phyloP scores from a whole-genome alignment of 2,113 vertebrate genomes.

The Ceyx margarethae region DNA sequence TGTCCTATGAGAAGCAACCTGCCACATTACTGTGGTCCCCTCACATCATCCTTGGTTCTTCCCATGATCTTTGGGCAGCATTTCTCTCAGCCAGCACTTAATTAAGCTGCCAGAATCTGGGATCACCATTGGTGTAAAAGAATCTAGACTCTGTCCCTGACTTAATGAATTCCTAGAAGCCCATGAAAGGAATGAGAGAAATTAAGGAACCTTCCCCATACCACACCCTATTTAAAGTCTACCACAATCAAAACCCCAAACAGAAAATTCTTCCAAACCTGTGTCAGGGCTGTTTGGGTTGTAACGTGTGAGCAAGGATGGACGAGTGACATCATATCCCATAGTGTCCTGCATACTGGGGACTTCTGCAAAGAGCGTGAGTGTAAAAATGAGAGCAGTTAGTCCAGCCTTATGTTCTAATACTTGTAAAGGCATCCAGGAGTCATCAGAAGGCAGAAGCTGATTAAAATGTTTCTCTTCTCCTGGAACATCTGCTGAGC shows the following conservation, averaged over 20 bases:
- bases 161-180: not conserved
- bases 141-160: not conserved
- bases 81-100: not conserved
- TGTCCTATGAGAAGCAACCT: not conserved
- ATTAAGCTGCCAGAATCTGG: not conserved
- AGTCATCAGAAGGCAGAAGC: not conserved
- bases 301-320: constrained; percentile 67
- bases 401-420: not conserved
- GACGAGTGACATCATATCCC: constrained; percentile 76
- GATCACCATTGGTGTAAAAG: not conserved
- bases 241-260: not conserved
- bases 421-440: not conserved
- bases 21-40: not conserved
- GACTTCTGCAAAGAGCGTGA: constrained; percentile 73
- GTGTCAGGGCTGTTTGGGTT: constrained; percentile 45
- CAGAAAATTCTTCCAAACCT: constrained; percentile 59
- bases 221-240: not conserved
- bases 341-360: constrained; percentile 84
- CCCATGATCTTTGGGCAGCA: not conserved
- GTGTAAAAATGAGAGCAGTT: not conserved
- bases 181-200: not conserved
- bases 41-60: not conserved
- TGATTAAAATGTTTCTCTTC: not conserved
- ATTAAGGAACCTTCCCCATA: rapidly evolving
- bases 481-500: not conserved